phyloP scores from a whole-genome alignment of 2,888 invertebrate species.

The Drosophila heteroneura region DNA sequence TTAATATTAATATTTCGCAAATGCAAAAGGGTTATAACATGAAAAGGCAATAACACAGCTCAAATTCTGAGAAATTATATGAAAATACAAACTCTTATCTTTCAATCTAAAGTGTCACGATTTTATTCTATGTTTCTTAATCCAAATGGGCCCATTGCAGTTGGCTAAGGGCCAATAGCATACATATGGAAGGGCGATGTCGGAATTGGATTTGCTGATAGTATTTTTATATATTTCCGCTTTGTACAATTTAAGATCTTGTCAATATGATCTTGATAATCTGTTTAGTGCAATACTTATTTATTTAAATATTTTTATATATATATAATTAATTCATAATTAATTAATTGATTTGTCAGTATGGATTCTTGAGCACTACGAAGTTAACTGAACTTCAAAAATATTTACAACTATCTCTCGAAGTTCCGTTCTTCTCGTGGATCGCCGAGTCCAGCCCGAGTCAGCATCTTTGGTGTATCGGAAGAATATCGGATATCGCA shows the following conservation, averaged over 20 bases:
- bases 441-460: background rate
- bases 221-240: background rate
- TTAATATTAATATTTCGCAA: constrained; percentile 56
- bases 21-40: constrained; percentile 50
- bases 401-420: background rate
- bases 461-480: background rate
- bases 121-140: constrained; percentile 16
- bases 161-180: no score
- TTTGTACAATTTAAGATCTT: background rate
- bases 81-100: constrained; percentile 76
- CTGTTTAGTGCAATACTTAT: background rate
- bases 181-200: no score
- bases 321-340: background rate
- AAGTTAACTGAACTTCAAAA: background rate
- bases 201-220: background rate
- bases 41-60: constrained; percentile 72
- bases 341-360: background rate
- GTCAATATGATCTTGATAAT: background rate
- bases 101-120: constrained; percentile 58
- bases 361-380: background rate
- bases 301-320: background rate
- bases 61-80: constrained; percentile 76
- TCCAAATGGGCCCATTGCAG: no score
- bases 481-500: background rate
- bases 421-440: background rate